Percentiles rank a stretch among this genome's conserved stretches.
These are phyloP conservation scores for Leontocebus nigricollis DNA, from an alignment of 2,797 vertebrate species.

Conservation along the genomic window DNA sequence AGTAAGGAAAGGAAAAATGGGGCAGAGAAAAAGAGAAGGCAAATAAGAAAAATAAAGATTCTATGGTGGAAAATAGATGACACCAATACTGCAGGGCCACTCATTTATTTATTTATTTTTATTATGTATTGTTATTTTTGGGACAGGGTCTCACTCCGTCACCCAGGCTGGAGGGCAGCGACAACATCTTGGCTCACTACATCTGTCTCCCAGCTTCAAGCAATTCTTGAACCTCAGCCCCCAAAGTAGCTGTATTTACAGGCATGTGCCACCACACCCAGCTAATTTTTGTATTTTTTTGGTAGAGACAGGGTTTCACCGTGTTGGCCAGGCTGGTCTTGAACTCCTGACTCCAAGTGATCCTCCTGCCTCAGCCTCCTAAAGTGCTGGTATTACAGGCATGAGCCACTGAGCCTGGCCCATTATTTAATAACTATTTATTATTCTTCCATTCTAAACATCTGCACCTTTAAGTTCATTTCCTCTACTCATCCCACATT, in stretches of 20 bases:
- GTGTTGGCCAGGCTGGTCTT: not conserved
- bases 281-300: not conserved
- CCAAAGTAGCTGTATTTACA: not conserved
- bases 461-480: not conserved
- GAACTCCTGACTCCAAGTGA: not conserved
- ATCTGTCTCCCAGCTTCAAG: not conserved
- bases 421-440: not conserved
- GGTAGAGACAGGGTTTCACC: not conserved
- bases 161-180: not conserved
- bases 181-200: not conserved
- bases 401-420: not conserved
- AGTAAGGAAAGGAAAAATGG: not conserved
- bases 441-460: not conserved
- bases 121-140: not conserved
- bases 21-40: not conserved
- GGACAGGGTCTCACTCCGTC: not conserved
- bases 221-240: not conserved
- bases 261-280: not conserved
- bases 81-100: not conserved
- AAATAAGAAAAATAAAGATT: not conserved
- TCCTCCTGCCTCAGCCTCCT: not conserved
- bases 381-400: not conserved
- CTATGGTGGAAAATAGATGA: not conserved
- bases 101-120: constrained; percentile 18
- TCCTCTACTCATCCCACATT: not conserved